Percentiles rank a stretch among this genome's conserved stretches.
Conservation (phyloP, 2,113 vertebrate genomes). For the Pseudopodoces humilis region DNA sequence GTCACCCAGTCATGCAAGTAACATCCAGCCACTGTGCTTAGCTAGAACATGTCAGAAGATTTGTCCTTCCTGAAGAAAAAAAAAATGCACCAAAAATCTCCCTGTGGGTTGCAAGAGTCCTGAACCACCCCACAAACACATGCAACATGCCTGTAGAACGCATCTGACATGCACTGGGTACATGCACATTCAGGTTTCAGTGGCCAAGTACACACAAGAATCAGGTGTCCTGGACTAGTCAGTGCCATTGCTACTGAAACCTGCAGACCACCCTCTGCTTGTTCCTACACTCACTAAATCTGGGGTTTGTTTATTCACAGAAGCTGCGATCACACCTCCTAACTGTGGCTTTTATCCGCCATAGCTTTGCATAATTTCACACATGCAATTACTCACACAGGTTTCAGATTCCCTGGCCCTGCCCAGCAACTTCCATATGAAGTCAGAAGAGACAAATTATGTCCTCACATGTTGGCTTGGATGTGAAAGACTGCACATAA, state of each 20-base stretch:
- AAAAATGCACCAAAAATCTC: neutral
- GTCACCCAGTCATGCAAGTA: neutral
- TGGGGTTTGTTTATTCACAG: neutral
- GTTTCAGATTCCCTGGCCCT: neutral
- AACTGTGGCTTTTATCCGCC: neutral
- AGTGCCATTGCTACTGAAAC: neutral
- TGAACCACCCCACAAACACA: neutral
- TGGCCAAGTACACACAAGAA: neutral
- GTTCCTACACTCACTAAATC: neutral
- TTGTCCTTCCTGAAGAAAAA: neutral
- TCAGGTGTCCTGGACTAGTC: neutral
- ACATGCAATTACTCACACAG: neutral
- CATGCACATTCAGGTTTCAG: neutral
- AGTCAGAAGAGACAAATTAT: neutral
- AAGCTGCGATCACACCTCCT: neutral
- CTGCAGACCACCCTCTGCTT: neutral
- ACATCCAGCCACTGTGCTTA: neutral
- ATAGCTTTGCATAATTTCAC: neutral
- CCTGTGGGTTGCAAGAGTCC: neutral
- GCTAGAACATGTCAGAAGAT: neutral
- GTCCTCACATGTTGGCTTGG: neutral
- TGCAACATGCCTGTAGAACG: neutral
- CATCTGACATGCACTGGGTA: rapidly evolving
- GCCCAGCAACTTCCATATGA: neutral
- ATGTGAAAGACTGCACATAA: neutral